phyloP scores from a whole-genome alignment of 2,888 invertebrate species.

The Uloborus plumipes region DNA sequence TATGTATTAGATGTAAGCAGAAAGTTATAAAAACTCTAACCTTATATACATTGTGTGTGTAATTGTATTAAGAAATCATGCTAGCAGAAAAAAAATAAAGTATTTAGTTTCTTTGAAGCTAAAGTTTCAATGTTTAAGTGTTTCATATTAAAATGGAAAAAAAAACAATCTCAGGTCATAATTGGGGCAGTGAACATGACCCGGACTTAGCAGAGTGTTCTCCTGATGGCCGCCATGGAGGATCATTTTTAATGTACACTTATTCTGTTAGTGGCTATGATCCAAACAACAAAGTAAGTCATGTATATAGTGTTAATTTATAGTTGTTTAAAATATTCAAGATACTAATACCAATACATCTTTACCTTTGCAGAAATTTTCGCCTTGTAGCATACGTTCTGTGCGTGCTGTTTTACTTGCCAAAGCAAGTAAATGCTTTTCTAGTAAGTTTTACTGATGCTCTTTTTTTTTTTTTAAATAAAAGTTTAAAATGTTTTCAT shows the following conservation, averaged over 20 bases:
- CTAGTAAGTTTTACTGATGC: slow-evolving; percentile 67
- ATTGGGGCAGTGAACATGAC: slow-evolving; percentile 98
- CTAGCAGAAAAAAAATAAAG: no score
- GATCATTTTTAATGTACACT: slow-evolving; percentile 96
- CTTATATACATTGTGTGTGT: no score
- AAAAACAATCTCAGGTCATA: slow-evolving; percentile 82
- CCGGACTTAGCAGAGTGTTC: slow-evolving; percentile 96
- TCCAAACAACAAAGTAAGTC: slow-evolving; percentile 91
- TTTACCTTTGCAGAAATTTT: slow-evolving; percentile 82
- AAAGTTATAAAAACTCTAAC: no score
- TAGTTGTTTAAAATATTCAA: background rate
- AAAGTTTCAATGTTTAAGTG: no score
- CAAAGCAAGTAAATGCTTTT: slow-evolving; percentile 79
- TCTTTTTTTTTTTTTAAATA: no score
- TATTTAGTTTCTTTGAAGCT: no score
- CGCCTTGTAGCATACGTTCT: slow-evolving; percentile 92
- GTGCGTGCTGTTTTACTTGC: slow-evolving; percentile 93
- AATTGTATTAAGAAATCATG: no score
- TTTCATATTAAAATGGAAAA: no score
- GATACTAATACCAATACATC: background rate
- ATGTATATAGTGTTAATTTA: no score
- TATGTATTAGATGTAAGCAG: no score
- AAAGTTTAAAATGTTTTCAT: no score
- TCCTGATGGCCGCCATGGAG: slow-evolving; percentile 93
- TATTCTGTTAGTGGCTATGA: slow-evolving; percentile 97